These are phyloP conservation scores for Balaeniceps rex DNA, from an alignment of 2,113 vertebrate species.

Conservation along the genomic window DNA sequence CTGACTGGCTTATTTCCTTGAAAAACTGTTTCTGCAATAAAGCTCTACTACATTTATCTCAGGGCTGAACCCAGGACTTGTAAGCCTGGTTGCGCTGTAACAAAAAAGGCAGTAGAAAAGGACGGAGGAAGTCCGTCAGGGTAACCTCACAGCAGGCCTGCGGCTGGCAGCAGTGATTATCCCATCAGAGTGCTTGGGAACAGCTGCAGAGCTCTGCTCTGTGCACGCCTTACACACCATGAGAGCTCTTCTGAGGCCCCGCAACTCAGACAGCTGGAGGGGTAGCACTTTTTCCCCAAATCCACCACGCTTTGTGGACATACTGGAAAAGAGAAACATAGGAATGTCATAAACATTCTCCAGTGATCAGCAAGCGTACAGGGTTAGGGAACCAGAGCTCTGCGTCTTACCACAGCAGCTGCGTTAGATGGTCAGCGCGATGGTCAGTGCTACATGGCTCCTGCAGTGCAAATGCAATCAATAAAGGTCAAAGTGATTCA, in stretches of 20 bases:
- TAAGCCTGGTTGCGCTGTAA: neutral
- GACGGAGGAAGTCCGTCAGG: too few relatives aligned
- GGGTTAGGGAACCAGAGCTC: neutral
- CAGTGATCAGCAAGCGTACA: neutral
- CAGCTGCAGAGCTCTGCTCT: neutral
- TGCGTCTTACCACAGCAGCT: neutral
- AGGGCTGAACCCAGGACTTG: neutral
- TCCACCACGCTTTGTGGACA: neutral
- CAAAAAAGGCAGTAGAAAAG: neutral
- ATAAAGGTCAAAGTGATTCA: neutral
- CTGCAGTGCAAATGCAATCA: rapidly evolving
- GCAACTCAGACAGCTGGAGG: neutral
- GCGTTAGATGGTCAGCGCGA: rapidly evolving
- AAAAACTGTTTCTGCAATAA: neutral
- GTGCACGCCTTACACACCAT: rapidly evolving
- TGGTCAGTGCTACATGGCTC: neutral
- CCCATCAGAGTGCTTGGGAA: rapidly evolving
- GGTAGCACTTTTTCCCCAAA: too few relatives aligned
- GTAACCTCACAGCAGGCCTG: neutral
- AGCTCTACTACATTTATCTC: neutral
- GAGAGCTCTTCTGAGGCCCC: neutral
- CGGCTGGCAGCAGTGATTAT: neutral
- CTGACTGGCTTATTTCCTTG: neutral
- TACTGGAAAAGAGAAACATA: neutral
- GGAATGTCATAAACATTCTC: neutral